Base-by-base conservation (phyloP, 2,888 invertebrate species). In the Rhamnusium bicolor region DNA sequence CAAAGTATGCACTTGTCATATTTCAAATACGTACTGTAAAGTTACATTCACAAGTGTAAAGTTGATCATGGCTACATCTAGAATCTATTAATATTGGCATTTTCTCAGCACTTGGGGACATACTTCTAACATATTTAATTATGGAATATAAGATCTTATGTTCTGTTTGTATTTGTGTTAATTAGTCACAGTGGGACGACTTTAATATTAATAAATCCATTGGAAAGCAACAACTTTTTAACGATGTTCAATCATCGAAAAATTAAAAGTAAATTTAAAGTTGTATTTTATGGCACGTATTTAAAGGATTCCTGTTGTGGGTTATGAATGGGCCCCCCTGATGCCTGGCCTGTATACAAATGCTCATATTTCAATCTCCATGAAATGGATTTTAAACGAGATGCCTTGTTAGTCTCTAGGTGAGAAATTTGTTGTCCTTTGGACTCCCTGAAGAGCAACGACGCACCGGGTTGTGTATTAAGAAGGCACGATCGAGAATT, bases 351-450 rank as follows among this genome's bases (percentile, higher is more conserved):
- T 83, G 85, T 81, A 84, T 81, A 82, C 83, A 84, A 84, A 84
- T 82, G 84, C 82, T 85, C 87, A 85, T 87, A 87, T 87, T 87
- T 87, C 87, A 87, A 86, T 87, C 86, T 84, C 81, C 81, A 82
- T 80, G 84, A 84, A 86, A 85, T 86, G 86, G 84, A 85, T 86
- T 86, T 85, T 84, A 85, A 86, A 86, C 85, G 84, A 86, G 85
- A 85, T 84, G 86, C 84, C 86, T 87, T 86, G 87, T 87, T 87
- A 87, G 86, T 82, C 85, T 84, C 86, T 86, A 88, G 88, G 88
- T 88, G 88, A 88, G 88, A 88, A 87, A 87, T 87, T 87, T 86
- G 87, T 87, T 88, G 88, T 88, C 87, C 85, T 81, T 79, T 76
- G 77, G 87, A 86, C 85, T 82, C 83, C 87, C 87, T 81, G 86